phyloP scores from a whole-genome alignment of 2,888 invertebrate species.

The Calephelis perditalis region DNA sequence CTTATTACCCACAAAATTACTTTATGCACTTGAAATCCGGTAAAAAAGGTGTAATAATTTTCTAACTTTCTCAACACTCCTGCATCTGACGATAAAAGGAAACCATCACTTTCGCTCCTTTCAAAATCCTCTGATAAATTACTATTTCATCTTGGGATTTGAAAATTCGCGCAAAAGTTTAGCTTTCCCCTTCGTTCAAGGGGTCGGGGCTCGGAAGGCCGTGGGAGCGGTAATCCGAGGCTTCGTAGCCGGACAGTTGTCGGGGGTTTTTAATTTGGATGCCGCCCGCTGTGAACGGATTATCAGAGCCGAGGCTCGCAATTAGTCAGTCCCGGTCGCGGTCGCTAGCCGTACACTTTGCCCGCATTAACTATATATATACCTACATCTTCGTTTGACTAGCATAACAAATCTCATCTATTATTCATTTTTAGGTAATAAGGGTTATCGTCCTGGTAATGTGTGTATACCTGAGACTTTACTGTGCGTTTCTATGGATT shows the following conservation, averaged over 20 bases:
- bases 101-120: conserved; percentile 57
- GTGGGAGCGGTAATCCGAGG: conserved; percentile 60
- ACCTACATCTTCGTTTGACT: background rate
- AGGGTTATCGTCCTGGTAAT: too few relatives aligned
- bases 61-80: conserved; percentile 43
- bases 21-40: too few relatives aligned
- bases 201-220: conserved; percentile 31
- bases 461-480: too few relatives aligned
- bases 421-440: background rate
- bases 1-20: too few relatives aligned
- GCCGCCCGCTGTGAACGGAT: conserved; percentile 73
- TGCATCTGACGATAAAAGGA: conserved; percentile 59
- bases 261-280: conserved; percentile 71
- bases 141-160: conserved; percentile 73
- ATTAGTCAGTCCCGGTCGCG: conserved; percentile 53
- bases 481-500: too few relatives aligned
- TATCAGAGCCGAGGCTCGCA: conserved; percentile 59
- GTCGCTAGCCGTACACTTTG: background rate
- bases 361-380: background rate
- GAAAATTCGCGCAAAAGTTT: conserved; percentile 57
- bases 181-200: conserved; percentile 48
- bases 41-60: conserved; percentile 6
- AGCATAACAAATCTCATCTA: background rate
- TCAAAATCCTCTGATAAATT: conserved; percentile 76
- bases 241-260: conserved; percentile 52